These are phyloP conservation scores for Corythoichthys intestinalis DNA, from an alignment of 2,113 vertebrate genomes.

Conservation along the genomic window DNA sequence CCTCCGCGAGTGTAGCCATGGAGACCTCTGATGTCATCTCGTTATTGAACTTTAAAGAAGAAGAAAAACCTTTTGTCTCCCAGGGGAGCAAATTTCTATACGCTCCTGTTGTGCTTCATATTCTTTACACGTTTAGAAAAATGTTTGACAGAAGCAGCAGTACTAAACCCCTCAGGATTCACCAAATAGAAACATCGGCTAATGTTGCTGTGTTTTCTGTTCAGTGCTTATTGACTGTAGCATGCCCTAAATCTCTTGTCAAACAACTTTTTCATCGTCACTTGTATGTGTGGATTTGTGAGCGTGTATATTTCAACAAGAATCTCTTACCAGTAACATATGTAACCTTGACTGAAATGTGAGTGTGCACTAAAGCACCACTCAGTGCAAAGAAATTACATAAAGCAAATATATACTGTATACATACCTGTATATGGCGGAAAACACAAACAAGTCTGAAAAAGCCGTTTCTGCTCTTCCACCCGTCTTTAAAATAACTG, in stretches of 20 bases:
- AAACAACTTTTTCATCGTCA: neutral
- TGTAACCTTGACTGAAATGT: too few relatives aligned
- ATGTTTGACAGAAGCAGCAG: neutral
- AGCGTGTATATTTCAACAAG: too few relatives aligned
- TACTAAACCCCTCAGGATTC: neutral
- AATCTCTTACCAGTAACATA: too few relatives aligned
- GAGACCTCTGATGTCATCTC: neutral
- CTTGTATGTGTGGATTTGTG: neutral
- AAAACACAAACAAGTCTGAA: too few relatives aligned
- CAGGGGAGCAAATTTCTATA: neutral
- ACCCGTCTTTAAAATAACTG: too few relatives aligned
- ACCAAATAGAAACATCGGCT: neutral
- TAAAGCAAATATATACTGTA: too few relatives aligned
- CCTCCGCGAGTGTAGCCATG: constrained; percentile 1
- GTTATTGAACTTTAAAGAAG: neutral
- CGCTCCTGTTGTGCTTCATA: neutral
- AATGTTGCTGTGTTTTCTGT: neutral
- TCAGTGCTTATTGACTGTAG: neutral
- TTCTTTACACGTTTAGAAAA: neutral
- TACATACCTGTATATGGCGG: too few relatives aligned
- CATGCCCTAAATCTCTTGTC: neutral
- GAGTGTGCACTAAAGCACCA: too few relatives aligned
- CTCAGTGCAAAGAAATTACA: too few relatives aligned
- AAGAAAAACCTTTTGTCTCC: neutral
- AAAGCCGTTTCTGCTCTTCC: too few relatives aligned